phyloP scores from a whole-genome alignment of 1,140 invertebrate genomes.

The Cephus cinctus region DNA sequence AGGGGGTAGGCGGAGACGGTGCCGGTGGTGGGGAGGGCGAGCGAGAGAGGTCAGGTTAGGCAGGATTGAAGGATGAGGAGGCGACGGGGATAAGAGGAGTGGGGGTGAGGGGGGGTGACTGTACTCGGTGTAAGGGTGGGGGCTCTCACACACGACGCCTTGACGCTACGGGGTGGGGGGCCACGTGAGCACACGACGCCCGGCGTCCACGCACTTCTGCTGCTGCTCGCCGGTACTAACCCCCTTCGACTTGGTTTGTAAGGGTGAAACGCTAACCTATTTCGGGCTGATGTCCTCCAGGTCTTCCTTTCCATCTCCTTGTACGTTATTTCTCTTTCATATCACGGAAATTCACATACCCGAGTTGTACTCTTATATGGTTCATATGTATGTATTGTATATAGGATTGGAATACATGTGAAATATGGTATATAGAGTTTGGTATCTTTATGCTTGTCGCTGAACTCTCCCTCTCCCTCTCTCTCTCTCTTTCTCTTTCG shows the following conservation, averaged over 20 bases:
- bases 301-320: too few species aligned
- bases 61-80: conserved; percentile 3
- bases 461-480: neutral
- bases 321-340: too few species aligned
- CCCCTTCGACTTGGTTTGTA: neutral
- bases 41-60: neutral
- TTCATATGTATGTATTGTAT: too few species aligned
- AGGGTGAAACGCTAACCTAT: conserved; percentile 29
- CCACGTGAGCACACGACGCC: conserved; percentile 36
- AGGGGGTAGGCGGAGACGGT: conserved; percentile 12
- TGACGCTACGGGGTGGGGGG: conserved; percentile 12
- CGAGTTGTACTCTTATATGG: too few species aligned
- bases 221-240: neutral
- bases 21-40: conserved; percentile 9
- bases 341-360: too few species aligned
- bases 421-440: too few species aligned
- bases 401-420: too few species aligned
- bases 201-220: conserved; percentile 30
- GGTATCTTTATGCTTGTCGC: neutral
- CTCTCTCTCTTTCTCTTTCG: neutral
- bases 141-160: conserved; percentile 16
- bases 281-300: too few species aligned
- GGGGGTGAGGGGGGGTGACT: conserved; percentile 7
- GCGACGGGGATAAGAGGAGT: conserved; percentile 2
- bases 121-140: conserved; percentile 10